A percentile compares a stretch with the other conserved stretches of the same genome.
Evolutionary conservation across 2,888 invertebrate species (phyloP).

Genomic region (Acanthosepion lycidas): DNA sequence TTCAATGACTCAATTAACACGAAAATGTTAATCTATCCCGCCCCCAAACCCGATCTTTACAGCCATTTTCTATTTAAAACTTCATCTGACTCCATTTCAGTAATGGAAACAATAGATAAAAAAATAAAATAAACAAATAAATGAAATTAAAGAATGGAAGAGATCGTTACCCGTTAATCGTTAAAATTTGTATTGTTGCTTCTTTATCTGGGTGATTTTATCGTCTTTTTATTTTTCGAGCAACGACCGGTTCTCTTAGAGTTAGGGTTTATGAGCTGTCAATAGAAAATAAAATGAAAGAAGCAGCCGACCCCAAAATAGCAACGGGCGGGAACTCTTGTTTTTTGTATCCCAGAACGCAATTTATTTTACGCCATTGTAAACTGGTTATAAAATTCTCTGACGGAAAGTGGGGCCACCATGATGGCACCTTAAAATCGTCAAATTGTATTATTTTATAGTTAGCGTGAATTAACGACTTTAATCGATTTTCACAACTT

Average conservation of each 20-base stretch:
- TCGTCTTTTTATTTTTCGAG: not conserved
- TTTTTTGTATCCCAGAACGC: not conserved
- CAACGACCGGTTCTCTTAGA: not conserved
- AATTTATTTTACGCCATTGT: not conserved
- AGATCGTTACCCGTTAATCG: not conserved
- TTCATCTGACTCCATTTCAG: not conserved
- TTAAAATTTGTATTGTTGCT: not conserved
- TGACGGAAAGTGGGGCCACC: too few relatives aligned
- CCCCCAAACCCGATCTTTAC: not conserved
- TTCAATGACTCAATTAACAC: not conserved
- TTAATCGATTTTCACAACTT: too few relatives aligned
- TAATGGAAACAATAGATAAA: not conserved
- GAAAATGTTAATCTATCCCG: not conserved
- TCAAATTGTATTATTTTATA: too few relatives aligned
- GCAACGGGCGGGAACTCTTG: not conserved
- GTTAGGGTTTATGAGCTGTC: not conserved
- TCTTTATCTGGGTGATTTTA: constrained; percentile 1
- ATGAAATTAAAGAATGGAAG: not conserved
- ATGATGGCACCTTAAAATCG: too few relatives aligned
- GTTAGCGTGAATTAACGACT: too few relatives aligned
- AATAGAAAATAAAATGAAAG: not conserved
- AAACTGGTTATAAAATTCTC: not conserved
- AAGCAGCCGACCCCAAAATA: not conserved
- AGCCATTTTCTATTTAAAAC: not conserved
- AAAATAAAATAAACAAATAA: not conserved